phyloP scores from a whole-genome alignment of 2,113 vertebrate genomes.

The Excalfactoria chinensis region DNA sequence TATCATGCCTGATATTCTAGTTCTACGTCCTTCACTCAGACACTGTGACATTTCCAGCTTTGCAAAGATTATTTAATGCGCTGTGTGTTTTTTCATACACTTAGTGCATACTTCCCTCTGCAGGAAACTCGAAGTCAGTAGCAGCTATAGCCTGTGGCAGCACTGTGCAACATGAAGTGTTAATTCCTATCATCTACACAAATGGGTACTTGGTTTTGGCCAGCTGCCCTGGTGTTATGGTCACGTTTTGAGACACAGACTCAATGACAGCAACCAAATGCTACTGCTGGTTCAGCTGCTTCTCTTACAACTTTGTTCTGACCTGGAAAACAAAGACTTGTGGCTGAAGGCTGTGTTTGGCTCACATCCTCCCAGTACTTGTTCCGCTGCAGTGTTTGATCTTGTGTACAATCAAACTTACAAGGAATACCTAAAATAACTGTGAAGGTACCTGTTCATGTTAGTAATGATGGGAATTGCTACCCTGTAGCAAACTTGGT shows the following conservation, averaged over 20 bases:
- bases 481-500: not conserved
- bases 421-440: not conserved
- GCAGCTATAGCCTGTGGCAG: not conserved
- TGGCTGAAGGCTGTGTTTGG: not conserved
- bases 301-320: not conserved
- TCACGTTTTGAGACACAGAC: not conserved
- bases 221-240: not conserved
- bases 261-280: not conserved
- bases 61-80: not conserved
- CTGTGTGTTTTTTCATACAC: not conserved
- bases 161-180: rapidly evolving
- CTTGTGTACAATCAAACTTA: not conserved
- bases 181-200: not conserved
- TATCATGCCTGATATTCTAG: not conserved
- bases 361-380: not conserved
- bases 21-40: not conserved
- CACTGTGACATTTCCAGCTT: not conserved
- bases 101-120: conserved; percentile 58
- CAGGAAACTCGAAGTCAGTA: conserved; percentile 22
- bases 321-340: conserved; percentile 1
- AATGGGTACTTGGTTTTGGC: not conserved
- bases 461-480: not conserved
- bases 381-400: not conserved
- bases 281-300: conserved; percentile 16
- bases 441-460: not conserved